phyloP scores from a whole-genome alignment of 37 sponge, comb jelly and placozoan species.

The Haliclona indistincta region DNA sequence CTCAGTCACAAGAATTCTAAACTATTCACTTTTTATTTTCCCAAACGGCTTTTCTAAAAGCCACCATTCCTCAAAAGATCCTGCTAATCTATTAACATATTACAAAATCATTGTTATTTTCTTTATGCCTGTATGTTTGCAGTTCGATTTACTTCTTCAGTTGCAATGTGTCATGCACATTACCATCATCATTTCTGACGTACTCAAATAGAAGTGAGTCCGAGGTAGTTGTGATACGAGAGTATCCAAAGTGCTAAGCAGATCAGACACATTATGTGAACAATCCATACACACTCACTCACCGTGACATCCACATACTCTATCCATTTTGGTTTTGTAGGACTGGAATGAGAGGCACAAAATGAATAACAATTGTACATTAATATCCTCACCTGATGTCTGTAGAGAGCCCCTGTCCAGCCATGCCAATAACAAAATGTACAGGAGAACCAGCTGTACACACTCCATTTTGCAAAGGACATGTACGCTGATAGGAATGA shows the following conservation, averaged over 20 bases:
- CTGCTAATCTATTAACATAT: no score
- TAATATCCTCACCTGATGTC: no score
- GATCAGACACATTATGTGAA: no score
- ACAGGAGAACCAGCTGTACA: slow-evolving; percentile 25
- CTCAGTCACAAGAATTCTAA: no score
- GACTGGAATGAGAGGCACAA: no score
- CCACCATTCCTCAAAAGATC: slow-evolving; percentile 72
- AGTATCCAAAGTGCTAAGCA: slow-evolving; percentile 73
- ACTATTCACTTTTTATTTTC: neutral
- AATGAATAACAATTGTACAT: no score
- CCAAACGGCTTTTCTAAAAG: slow-evolving; percentile 3
- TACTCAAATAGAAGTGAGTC: slow-evolving; percentile 63
- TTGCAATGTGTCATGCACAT: slow-evolving; percentile 32
- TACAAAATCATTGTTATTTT: no score
- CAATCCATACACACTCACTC: no score
- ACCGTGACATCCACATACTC: no score
- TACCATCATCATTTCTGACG: slow-evolving; percentile 52
- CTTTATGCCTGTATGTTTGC: no score
- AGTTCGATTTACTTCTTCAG: slow-evolving; percentile 44
- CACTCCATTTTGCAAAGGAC: slow-evolving; percentile 46
- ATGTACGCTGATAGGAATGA: slow-evolving; percentile 74
- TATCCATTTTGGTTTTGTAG: no score
- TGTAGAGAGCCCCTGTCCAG: no score
- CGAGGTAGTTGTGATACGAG: slow-evolving; percentile 46
- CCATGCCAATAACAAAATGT: slow-evolving; percentile 60